phyloP scores from a whole-genome alignment of 2,113 vertebrate species.

The Rhineura floridana region DNA sequence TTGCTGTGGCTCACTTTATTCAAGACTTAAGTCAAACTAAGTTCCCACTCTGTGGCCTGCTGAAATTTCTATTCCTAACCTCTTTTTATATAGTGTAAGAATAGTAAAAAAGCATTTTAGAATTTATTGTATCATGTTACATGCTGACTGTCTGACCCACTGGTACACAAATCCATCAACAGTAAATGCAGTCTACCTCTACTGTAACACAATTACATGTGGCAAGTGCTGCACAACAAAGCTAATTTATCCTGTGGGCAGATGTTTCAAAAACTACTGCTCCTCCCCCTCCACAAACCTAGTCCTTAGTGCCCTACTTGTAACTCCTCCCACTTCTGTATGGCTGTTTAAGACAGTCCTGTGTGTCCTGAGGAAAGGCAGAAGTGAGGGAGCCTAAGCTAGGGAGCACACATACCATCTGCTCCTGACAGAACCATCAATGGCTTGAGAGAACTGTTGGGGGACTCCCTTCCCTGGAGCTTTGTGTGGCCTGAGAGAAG shows the following conservation, averaged over 20 bases:
- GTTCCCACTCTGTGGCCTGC: background rate
- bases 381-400: too few species aligned
- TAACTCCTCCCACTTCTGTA: too few species aligned
- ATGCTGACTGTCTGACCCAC: background rate
- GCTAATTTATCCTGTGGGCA: background rate
- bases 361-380: too few species aligned
- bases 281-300: background rate
- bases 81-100: background rate
- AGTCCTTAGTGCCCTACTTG: background rate
- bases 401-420: too few species aligned
- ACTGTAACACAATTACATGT: background rate
- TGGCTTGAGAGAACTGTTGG: too few species aligned
- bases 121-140: background rate
- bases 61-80: background rate
- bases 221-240: background rate
- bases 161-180: background rate
- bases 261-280: background rate
- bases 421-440: too few species aligned
- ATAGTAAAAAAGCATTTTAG: background rate
- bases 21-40: background rate
- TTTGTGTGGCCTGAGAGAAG: too few species aligned
- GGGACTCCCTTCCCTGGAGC: too few species aligned
- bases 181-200: background rate
- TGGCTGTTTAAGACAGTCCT: too few species aligned
- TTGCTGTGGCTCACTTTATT: background rate